A percentile compares a stretch with the other conserved stretches of the same genome.
Conservation (phyloP, 1,140 invertebrate genomes). For the Micrasema longulum region DNA sequence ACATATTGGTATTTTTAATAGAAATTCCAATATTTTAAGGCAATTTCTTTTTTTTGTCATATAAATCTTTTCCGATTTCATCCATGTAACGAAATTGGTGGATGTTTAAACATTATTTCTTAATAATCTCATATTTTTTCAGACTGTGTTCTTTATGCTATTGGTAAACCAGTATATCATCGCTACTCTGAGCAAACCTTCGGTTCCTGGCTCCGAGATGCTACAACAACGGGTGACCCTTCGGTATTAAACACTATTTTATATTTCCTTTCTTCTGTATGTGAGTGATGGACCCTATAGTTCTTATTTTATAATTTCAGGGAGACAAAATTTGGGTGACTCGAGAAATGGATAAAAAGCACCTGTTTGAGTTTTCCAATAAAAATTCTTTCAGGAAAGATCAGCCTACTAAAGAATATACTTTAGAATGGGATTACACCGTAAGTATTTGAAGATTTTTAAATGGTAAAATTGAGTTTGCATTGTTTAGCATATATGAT, state of each 20-base stretch:
- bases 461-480: not conserved
- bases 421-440: conserved; percentile 59
- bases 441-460: conserved; percentile 48
- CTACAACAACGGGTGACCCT: conserved; percentile 71
- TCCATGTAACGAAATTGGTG: too few relatives aligned
- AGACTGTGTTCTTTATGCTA: conserved; percentile 90
- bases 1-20: too few relatives aligned
- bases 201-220: conserved; percentile 90
- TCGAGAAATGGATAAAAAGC: conserved; percentile 76
- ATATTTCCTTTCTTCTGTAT: too few relatives aligned
- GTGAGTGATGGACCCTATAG: too few relatives aligned
- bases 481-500: too few relatives aligned
- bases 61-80: too few relatives aligned
- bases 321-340: conserved; percentile 88
- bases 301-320: conserved; percentile 28
- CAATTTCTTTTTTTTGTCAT: too few relatives aligned
- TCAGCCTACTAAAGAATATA: conserved; percentile 60
- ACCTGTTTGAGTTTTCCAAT: conserved; percentile 82
- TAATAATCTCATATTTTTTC: conserved; percentile 34
- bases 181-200: conserved; percentile 79
- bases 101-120: too few relatives aligned
- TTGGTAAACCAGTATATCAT: conserved; percentile 93
- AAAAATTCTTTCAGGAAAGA: conserved; percentile 77
- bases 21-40: too few relatives aligned
- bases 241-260: conserved; percentile 56